These are phyloP conservation scores for Huso huso DNA, from an alignment of 2,797 vertebrate species.

Conservation along the genomic window DNA sequence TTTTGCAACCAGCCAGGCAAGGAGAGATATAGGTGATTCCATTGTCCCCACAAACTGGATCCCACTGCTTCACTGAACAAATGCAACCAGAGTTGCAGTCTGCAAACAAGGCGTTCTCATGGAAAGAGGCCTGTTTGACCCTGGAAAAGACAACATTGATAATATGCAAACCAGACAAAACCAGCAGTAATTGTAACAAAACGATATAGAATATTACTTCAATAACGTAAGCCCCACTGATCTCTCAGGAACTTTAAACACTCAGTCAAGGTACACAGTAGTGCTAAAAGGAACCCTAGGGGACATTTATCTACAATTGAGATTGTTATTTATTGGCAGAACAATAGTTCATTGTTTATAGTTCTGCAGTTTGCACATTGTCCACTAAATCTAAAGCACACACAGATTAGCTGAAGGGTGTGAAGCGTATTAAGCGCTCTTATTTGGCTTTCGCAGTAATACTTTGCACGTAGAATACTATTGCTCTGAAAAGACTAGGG, in stretches of 20 bases:
- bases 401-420: no score
- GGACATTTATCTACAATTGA: no score
- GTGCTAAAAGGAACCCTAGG: not conserved
- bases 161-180: not conserved
- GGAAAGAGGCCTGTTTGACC: constrained; percentile 37
- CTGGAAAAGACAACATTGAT: constrained; percentile 45
- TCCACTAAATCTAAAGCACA: no score
- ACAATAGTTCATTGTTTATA: no score
- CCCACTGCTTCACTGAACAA: constrained; percentile 77
- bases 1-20: constrained; percentile 80
- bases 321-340: no score
- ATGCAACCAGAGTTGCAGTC: constrained; percentile 73
- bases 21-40: constrained; percentile 81
- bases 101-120: constrained; percentile 60
- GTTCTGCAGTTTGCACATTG: no score
- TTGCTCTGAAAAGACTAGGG: no score
- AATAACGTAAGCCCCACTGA: not conserved
- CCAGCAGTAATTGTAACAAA: not conserved
- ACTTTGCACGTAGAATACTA: no score
- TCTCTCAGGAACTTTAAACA: not conserved
- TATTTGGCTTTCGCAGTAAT: no score
- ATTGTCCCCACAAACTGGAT: constrained; percentile 82
- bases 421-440: no score
- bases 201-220: not conserved
- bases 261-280: not conserved